A percentile compares a stretch with the other conserved stretches of the same genome.
phyloP scores from a whole-genome alignment of 2,113 vertebrate species.

The Ictalurus furcatus region DNA sequence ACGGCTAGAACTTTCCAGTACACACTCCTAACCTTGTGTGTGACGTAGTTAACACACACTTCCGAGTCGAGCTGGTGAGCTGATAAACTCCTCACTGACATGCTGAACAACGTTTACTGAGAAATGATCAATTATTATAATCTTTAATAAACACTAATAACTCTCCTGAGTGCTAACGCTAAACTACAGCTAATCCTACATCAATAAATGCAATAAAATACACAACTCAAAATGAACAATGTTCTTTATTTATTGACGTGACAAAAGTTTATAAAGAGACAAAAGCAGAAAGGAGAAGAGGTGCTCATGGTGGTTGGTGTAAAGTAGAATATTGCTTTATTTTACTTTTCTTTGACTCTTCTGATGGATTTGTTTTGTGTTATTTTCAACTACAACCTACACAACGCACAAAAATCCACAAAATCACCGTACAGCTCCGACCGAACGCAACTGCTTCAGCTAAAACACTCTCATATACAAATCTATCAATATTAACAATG shows the following conservation, averaged over 20 bases:
- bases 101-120: too few relatives aligned
- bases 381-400: not conserved
- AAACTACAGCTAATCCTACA: not conserved
- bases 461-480: not conserved
- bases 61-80: too few relatives aligned
- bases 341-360: not conserved
- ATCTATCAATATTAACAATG: not conserved
- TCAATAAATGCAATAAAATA: not conserved
- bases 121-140: too few relatives aligned
- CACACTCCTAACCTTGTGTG: too few relatives aligned
- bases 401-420: not conserved
- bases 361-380: not conserved
- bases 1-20: too few relatives aligned
- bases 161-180: not conserved
- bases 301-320: not conserved
- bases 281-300: not conserved
- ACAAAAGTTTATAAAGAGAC: not conserved
- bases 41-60: too few relatives aligned
- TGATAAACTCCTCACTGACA: too few relatives aligned
- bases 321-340: conserved; percentile 16
- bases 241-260: not conserved
- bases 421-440: not conserved
- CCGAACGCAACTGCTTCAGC: not conserved
- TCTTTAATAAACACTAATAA: too few relatives aligned
- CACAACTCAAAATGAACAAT: not conserved